Percentiles rank a stretch among this genome's conserved stretches.
These are phyloP conservation scores for Rhagoletis pomonella DNA, from an alignment of 1,140 invertebrate genomes.

Conservation along the genomic window DNA sequence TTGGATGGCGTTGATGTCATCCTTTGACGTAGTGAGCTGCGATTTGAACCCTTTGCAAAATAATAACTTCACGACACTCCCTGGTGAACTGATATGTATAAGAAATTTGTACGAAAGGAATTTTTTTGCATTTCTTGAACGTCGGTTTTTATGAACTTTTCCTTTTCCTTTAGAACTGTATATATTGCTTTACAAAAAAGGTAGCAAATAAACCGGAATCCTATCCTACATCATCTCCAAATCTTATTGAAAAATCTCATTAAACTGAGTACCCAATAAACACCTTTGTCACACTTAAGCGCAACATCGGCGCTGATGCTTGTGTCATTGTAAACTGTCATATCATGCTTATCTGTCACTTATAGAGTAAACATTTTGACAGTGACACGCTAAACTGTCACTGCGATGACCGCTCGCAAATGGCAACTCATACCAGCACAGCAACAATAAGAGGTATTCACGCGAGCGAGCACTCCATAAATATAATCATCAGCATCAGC, in stretches of 20 bases:
- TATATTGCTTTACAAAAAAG: too few species aligned
- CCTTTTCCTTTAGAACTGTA: too few species aligned
- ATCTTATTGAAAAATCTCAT: constrained; percentile 19
- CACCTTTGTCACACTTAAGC: neutral
- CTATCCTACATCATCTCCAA: neutral
- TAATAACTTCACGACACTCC: too few species aligned
- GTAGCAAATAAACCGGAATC: too few species aligned
- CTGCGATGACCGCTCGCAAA: constrained; percentile 6
- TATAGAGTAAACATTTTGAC: constrained; percentile 23
- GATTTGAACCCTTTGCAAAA: too few species aligned
- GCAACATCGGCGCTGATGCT: neutral
- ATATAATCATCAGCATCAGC: neutral
- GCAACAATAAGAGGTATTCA: neutral
- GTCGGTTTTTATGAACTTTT: too few species aligned
- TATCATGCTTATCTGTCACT: constrained; percentile 1
- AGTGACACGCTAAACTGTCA: constrained; percentile 40
- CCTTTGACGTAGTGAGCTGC: too few species aligned
- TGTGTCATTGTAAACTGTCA: neutral
- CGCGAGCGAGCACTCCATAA: neutral
- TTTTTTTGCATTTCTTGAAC: too few species aligned
- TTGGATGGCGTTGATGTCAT: too few species aligned
- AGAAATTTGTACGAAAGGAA: too few species aligned
- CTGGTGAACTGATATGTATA: too few species aligned
- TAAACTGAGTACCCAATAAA: constrained; percentile 29
- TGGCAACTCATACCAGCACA: neutral